phyloP scores from a whole-genome alignment of 1,140 invertebrate genomes.

The Psix sp. region DNA sequence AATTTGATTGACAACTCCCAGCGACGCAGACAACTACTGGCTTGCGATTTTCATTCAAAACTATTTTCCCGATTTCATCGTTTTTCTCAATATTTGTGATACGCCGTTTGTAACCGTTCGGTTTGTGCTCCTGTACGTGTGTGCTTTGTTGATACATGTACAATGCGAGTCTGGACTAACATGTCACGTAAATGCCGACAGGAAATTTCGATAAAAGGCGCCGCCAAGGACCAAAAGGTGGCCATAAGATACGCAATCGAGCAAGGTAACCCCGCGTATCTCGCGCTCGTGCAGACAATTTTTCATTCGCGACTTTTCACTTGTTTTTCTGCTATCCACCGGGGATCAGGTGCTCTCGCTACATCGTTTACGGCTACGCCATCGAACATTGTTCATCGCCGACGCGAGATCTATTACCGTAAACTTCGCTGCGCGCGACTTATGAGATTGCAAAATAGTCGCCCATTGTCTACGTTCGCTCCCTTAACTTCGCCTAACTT shows the following conservation, averaged over 20 bases:
- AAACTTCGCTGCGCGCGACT: constrained; percentile 49
- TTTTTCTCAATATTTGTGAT: constrained; percentile 44
- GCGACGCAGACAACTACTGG: constrained; percentile 1
- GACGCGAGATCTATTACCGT: constrained; percentile 51
- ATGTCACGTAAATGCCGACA: constrained; percentile 45
- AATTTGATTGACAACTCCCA: background rate
- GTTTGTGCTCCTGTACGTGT: constrained; percentile 29
- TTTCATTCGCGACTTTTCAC: constrained; percentile 61
- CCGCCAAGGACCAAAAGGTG: constrained; percentile 23
- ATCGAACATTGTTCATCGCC: constrained; percentile 54
- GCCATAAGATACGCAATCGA: constrained; percentile 43
- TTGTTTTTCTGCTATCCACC: constrained; percentile 49
- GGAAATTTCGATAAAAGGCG: constrained; percentile 55
- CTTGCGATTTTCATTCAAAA: constrained; percentile 26
- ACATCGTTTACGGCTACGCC: constrained; percentile 47
- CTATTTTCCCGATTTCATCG: constrained; percentile 37
- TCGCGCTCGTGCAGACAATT: constrained; percentile 51
- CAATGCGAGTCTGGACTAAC: constrained; percentile 42
- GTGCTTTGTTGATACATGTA: constrained; percentile 37
- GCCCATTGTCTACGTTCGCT: constrained; percentile 9
- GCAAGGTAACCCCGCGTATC: constrained; percentile 55
- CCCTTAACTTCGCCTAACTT: no score
- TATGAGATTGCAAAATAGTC: constrained; percentile 52
- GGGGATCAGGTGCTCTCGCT: constrained; percentile 56
- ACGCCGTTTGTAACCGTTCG: constrained; percentile 43